Base-by-base conservation (phyloP, 30 jellyfish, hydroid and myxozoan species). In the Mastigias papua region DNA sequence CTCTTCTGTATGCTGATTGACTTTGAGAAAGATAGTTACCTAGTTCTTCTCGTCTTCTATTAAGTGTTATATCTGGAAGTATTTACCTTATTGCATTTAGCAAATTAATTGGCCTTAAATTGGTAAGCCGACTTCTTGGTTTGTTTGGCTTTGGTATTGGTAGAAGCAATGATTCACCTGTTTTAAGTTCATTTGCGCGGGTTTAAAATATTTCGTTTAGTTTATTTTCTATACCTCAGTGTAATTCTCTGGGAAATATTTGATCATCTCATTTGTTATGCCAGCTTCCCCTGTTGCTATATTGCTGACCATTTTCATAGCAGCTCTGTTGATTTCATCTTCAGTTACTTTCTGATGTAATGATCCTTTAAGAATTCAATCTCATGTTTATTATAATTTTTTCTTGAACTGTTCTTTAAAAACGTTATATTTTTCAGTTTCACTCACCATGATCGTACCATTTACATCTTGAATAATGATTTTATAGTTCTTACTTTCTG, bases 211-310 rank as follows among this genome's bases (percentile, higher is more conserved):
- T 76, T 76, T 76, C 87, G 31, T 76, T 76, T 35, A 76, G 80
- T 49, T 27, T 76, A 76, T 76, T 76, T 34, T 28, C 49, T 10
- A 23, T 46, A 9, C 16, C 76, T 58, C 49, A 54, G 78, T 29
- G 87, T 48, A 76, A 78, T 76, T 76, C 87, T 76, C 77, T 76
- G 87, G 87, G 87, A 78, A 78, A 76, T 51, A 76, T 50, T 42
- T 76, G 48, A 50, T 76, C 87, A 76, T 76, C 87, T 51, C 87
- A 76, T 76, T 34, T 60, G 87, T 51, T 76, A 76, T 76, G n/a
- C n/a, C n/a, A n/a, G n/a, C n/a, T n/a, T n/a, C n/a, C n/a, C n/a
- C n/a, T n/a, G n/a, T n/a, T n/a, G n/a, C n/a, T n/a, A n/a, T n/a
- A n/a, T n/a, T n/a, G n/a, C n/a, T n/a, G n/a, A n/a, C n/a, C n/a